Conservation (phyloP, 2,113 vertebrate species). For the Elephantulus edwardii region DNA sequence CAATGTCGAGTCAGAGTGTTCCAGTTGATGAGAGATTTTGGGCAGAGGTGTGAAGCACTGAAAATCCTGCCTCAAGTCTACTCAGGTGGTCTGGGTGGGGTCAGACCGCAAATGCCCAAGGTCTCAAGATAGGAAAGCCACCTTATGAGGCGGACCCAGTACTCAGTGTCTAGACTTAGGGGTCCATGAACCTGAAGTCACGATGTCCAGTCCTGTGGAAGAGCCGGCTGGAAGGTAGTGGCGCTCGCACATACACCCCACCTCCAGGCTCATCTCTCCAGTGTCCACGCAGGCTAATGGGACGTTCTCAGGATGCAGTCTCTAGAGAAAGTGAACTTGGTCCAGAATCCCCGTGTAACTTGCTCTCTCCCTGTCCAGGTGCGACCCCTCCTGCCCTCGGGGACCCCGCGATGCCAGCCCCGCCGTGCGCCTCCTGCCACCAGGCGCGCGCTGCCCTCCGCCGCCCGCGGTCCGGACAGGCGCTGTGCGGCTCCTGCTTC, state of each 20-base stretch:
- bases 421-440: conserved; percentile 81
- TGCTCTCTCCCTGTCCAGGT: not conserved
- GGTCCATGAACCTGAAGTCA: not conserved
- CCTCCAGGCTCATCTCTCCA: not conserved
- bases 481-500: conserved; percentile 90
- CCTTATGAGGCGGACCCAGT: not conserved
- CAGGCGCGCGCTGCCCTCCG: conserved; percentile 67
- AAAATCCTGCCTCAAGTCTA: not conserved
- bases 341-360: not conserved
- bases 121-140: not conserved
- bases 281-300: not conserved
- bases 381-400: not conserved
- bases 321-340: accelerated
- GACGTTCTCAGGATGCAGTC: not conserved
- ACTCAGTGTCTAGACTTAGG: not conserved
- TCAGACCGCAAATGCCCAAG: no score
- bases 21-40: not conserved
- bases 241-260: not conserved
- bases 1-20: not conserved
- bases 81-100: not conserved
- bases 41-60: not conserved
- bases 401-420: conserved; percentile 79
- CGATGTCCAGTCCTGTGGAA: not conserved
- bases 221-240: not conserved
- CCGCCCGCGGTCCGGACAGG: conserved; percentile 87